These are phyloP conservation scores for Operophtera brumata DNA, from an alignment of 2,888 invertebrate species.

Conservation along the genomic window DNA sequence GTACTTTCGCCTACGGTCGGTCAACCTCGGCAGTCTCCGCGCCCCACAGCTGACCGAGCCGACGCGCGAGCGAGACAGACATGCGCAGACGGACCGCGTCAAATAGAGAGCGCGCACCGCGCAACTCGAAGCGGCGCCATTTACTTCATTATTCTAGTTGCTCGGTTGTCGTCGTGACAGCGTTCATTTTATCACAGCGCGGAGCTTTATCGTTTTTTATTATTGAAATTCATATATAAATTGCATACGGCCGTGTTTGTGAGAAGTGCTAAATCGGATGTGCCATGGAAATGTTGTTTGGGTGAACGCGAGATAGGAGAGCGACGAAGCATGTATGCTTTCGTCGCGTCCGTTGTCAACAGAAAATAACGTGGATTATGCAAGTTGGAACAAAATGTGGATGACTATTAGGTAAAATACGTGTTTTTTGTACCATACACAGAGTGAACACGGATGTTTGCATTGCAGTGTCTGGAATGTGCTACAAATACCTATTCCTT, in stretches of 20 bases:
- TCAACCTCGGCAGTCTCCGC: conserved; percentile 60
- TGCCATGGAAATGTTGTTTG: conserved; percentile 52
- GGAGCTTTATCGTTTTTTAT: conserved; percentile 63
- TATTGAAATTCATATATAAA: conserved; percentile 68
- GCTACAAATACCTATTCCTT: background rate
- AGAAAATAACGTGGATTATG: conserved; percentile 77
- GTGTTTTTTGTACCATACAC: conserved; percentile 40
- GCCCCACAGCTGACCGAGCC: conserved; percentile 76
- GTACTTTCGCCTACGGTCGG: conserved; percentile 75
- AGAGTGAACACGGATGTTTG: conserved; percentile 32
- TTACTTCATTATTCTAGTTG: conserved; percentile 74
- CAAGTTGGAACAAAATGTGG: conserved; percentile 75
- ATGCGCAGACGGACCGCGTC: conserved; percentile 36
- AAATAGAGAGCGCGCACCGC: conserved; percentile 55
- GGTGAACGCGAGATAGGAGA: conserved; percentile 47
- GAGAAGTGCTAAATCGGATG: conserved; percentile 51
- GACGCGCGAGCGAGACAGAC: conserved; percentile 54
- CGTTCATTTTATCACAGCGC: conserved; percentile 56
- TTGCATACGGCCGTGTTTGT: conserved; percentile 59
- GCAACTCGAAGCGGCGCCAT: conserved; percentile 70
- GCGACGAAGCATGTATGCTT: conserved; percentile 65
- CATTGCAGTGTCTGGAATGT: conserved; percentile 30
- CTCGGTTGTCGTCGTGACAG: conserved; percentile 72
- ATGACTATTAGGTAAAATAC: conserved; percentile 72
- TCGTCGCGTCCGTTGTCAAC: conserved; percentile 72